A percentile compares a stretch with the other conserved stretches of the same genome.
Evolutionary conservation across 1,140 invertebrate species (phyloP).

Genomic region (Danaus melanippus): DNA sequence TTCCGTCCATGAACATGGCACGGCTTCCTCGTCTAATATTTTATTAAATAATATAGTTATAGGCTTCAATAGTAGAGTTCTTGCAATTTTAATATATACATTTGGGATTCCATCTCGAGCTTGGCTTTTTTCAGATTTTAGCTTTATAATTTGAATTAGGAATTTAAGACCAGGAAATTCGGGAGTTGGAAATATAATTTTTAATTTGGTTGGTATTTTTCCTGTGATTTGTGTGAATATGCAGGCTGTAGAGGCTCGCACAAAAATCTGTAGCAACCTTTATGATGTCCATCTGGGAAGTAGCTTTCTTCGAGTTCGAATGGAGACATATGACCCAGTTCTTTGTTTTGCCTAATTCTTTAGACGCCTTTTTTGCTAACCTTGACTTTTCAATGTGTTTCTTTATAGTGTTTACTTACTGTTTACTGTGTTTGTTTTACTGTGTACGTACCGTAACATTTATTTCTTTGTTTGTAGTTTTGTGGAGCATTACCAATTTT

Average conservation of each 20-base stretch:
- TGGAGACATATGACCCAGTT: slow-evolving; percentile 25
- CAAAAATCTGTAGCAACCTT: slow-evolving; percentile 25
- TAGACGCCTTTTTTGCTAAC: slow-evolving; percentile 27
- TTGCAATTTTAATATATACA: slow-evolving; percentile 20
- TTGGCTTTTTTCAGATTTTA: slow-evolving; percentile 21
- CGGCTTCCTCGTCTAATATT: slow-evolving; percentile 26
- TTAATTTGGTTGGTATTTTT: not conserved
- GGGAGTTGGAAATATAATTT: slow-evolving; percentile 3
- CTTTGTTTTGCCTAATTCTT: slow-evolving; percentile 24
- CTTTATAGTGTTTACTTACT: slow-evolving; percentile 20
- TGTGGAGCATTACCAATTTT: slow-evolving; percentile 26
- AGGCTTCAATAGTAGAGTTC: slow-evolving; percentile 17
- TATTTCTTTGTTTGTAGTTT: slow-evolving; percentile 32
- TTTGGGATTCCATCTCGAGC: slow-evolving; percentile 21
- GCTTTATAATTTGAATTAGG: slow-evolving; percentile 12
- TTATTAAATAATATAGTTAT: slow-evolving; percentile 24
- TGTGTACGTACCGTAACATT: slow-evolving; percentile 24
- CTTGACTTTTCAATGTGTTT: slow-evolving; percentile 18
- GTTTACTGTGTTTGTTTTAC: too few species aligned
- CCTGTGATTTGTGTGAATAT: not conserved
- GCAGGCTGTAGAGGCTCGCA: slow-evolving; percentile 20
- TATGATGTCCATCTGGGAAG: slow-evolving; percentile 24
- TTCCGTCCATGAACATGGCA: slow-evolving; percentile 26
- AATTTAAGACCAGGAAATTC: slow-evolving; percentile 8
- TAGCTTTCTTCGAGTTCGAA: slow-evolving; percentile 11